Evolutionary conservation across 2,797 vertebrate genomes (phyloP), one percentile per base, ranked within the genome.

Genomic region (Coregonus suidteri): DNA sequence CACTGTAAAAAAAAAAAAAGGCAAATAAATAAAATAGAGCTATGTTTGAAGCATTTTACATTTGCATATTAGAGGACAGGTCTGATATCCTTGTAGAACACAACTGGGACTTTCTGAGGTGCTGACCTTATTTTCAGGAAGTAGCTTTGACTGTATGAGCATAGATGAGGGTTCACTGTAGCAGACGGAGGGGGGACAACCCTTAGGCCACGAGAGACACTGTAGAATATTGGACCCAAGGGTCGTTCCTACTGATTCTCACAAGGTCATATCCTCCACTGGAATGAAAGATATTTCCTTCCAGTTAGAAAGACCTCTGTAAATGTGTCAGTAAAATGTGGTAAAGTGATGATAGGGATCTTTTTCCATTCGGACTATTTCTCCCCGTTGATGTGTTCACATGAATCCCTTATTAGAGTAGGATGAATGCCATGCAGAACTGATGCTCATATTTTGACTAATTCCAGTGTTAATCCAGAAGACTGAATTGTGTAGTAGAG

Each of bases 261-360:
- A 77, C 91, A 91, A 91, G 90, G 89, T 92, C 92, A 91, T 51
- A 62, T 76, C 88, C 74, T 79, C 79, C 75, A 75, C 77, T 90
- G 91, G 92, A 91, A 93, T 92, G 89, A 91, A 25, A 90, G 83
- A 81, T 90, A 92, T 92, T 91, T 92, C 90, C 41, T 47, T 47
- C 41, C 41, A 47, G 41, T 47, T 11, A 47, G 37, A 3, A 34
- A 6, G n/a, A 2, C 47, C 47, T 71, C 25, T 30, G 7, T 53
- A 11, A 6, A 20, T 16, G 37, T 53, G 41, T 52, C 20, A 13
- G 56, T n/a, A 20, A 73, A 82, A 88, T 84, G 75, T 25, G 88
- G 81, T 81, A 84, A 81, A 85, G 88, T 82, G 80, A 72, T 76
- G 77, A 84, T 82, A 81, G 84, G 87, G 83, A 79, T 71, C 41